Conservation (phyloP, 1,140 invertebrate genomes). For the Eueides isabella region DNA sequence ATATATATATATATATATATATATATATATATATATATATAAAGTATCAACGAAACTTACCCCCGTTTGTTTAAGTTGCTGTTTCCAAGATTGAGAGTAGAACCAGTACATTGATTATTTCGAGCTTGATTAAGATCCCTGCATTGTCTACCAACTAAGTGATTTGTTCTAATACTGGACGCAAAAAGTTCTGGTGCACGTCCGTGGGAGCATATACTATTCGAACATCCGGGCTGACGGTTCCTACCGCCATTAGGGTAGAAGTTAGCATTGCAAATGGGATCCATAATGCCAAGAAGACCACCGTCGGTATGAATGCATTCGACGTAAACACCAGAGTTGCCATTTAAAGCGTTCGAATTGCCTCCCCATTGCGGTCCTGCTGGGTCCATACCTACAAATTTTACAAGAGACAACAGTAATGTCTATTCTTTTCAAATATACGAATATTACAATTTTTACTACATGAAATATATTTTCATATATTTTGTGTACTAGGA, state of each 20-base stretch:
- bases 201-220: constrained; percentile 78
- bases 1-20: too few species aligned
- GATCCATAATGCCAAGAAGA: constrained; percentile 63
- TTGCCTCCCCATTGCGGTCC: constrained; percentile 76
- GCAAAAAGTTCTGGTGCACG: constrained; percentile 82
- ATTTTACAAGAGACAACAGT: not conserved
- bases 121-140: too few species aligned
- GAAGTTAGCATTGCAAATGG: constrained; percentile 78
- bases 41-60: too few species aligned
- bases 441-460: too few species aligned
- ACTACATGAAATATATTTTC: too few species aligned
- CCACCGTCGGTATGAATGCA: constrained; percentile 82
- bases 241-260: constrained; percentile 83
- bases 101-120: not conserved
- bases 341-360: constrained; percentile 24
- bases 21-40: too few species aligned
- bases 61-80: too few species aligned
- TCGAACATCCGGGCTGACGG: constrained; percentile 84
- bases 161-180: too few species aligned
- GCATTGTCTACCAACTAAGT: too few species aligned
- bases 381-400: constrained; percentile 84
- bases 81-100: too few species aligned
- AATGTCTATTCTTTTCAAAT: too few species aligned
- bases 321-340: constrained; percentile 32
- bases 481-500: too few species aligned